Base-by-base conservation (phyloP, 2,888 invertebrate genomes). In the Ichneumon xanthorius region DNA sequence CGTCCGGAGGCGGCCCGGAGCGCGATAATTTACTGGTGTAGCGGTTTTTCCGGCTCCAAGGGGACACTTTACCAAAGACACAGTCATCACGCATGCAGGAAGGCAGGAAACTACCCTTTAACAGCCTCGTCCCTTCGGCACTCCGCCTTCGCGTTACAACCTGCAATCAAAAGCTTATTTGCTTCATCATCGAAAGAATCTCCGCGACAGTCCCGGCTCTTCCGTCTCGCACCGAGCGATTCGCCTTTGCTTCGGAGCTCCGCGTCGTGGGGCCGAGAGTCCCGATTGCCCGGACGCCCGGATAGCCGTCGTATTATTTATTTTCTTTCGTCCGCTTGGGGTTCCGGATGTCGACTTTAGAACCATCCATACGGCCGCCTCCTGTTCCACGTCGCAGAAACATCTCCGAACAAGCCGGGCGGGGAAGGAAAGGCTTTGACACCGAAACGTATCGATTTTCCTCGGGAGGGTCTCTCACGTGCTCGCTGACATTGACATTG, bases 401-500 rank as follows among this genome's bases (percentile, higher is more conserved):
- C 61, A 19, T 70, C 11, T 55, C 58, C 11, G 26, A 1, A 26
- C 22, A 26, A 26, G 22, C 22, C 22, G 70, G 11, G 48, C 77
- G 76, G n/a, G 68, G 85, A 75, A 30, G 76, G 61, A 68, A 79
- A 73, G 85, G 86, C 85, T 90, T 90, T 89, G 89, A 89, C 91
- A 91, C 90, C 90, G 91, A 92, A 89, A 90, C 85, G 87, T 93
- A 93, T 93, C 92, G 93, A 93, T 93, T 93, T 93, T 92, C 89
- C 89, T 89, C 87, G 89, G 87, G 87, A 87, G 88, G 87, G 88
- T 88, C 85, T 81, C 89, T 92, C 93, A 93, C 93, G 93, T 93
- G 93, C 90, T 93, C 90, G 89, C 91, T 93, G 94, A 92, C 94
- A 94, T 94, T 94, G 94, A 93, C 93, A 94, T 94, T 94, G 94